Evolutionary conservation across 1,140 invertebrate genomes (phyloP).

Genomic region (Drosophila sucinea): DNA sequence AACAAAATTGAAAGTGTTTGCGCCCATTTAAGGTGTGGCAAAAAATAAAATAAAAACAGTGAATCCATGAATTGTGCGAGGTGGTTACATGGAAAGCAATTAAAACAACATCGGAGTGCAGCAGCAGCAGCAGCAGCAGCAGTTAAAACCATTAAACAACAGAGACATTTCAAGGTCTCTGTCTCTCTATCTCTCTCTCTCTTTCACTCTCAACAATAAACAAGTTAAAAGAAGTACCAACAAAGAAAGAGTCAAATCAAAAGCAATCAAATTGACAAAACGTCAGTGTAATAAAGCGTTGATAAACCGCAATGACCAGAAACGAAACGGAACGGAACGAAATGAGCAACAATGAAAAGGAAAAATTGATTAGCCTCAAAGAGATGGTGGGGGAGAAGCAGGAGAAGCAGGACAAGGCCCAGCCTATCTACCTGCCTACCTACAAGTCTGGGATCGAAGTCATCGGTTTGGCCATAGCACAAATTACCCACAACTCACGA

Average conservation of each 20-base stretch:
- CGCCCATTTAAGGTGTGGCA: conserved; percentile 17
- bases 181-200: not conserved
- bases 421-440: conserved; percentile 27
- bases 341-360: conserved; percentile 43
- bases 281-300: conserved; percentile 81
- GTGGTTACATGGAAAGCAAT: conserved; percentile 19
- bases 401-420: conserved; percentile 10
- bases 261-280: conserved; percentile 82
- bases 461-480: conserved; percentile 47
- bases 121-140: conserved; percentile 6
- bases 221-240: conserved; percentile 30
- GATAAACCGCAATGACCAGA: conserved; percentile 68
- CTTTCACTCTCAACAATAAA: conserved; percentile 27
- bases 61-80: conserved; percentile 17
- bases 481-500: conserved; percentile 76
- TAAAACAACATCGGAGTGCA: conserved; percentile 3
- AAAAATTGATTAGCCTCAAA: conserved; percentile 67
- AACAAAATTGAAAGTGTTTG: conserved; percentile 19
- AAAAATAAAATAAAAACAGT: not conserved
- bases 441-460: conserved; percentile 4
- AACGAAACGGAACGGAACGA: conserved; percentile 25
- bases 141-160: conserved; percentile 14
- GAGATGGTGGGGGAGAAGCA: not conserved
- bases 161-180: conserved; percentile 71
- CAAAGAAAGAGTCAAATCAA: conserved; percentile 61